phyloP scores from a whole-genome alignment of 1,140 invertebrate genomes.

The Zeugodacus cucurbitae region DNA sequence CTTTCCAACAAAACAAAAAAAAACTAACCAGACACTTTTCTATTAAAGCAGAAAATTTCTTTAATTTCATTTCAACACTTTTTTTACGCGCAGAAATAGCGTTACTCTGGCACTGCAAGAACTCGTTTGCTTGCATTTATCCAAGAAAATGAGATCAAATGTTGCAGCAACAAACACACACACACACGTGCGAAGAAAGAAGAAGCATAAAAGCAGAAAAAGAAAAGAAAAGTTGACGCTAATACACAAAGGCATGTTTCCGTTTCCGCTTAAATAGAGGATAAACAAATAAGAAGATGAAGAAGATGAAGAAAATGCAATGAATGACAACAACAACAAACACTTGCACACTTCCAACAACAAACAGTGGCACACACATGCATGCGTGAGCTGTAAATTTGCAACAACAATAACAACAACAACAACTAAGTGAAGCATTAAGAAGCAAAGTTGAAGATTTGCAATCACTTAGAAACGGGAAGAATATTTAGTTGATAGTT shows the following conservation, averaged over 20 bases:
- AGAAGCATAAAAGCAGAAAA: neutral
- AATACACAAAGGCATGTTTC: neutral
- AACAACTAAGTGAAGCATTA: neutral
- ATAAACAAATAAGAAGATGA: neutral
- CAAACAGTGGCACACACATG: neutral
- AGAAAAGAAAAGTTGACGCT: neutral
- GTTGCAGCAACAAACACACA: neutral
- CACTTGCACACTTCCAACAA: neutral
- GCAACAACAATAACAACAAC: neutral
- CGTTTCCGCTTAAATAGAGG: slow-evolving; percentile 6
- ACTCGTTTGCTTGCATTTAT: neutral
- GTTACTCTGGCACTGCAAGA: neutral
- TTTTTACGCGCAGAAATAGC: neutral
- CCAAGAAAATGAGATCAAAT: neutral
- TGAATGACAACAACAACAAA: neutral
- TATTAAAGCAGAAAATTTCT: neutral
- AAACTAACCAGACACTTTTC: neutral
- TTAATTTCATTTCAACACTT: neutral
- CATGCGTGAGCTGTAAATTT: neutral
- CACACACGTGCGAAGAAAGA: neutral
- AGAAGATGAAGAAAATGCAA: neutral
- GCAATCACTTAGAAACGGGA: neutral
- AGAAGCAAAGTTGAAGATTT: slow-evolving; percentile 31
- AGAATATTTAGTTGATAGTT: slow-evolving; percentile 23
- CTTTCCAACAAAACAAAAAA: neutral